These are phyloP conservation scores for Acanthiza pusilla DNA, from an alignment of 2,797 vertebrate species.

Conservation along the genomic window DNA sequence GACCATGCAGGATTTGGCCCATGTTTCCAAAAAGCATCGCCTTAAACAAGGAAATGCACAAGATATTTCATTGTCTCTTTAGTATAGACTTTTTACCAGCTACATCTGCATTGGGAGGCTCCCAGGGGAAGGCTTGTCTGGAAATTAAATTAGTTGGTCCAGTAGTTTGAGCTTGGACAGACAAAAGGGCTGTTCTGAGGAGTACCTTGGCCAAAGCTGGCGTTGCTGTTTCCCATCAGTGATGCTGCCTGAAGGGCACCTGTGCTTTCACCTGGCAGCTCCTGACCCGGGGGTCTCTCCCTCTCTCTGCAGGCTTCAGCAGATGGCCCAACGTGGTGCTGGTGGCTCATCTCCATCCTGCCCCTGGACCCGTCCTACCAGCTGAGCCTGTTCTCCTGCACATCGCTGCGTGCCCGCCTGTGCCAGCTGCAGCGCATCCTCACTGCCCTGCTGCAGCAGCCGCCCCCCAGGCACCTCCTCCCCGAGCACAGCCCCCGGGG, in stretches of 20 bases:
- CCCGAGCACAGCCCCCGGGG: background rate
- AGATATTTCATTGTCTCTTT: background rate
- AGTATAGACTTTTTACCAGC: background rate
- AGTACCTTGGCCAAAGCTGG: background rate
- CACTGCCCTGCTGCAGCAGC: conserved; percentile 82
- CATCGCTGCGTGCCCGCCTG: conserved; percentile 82
- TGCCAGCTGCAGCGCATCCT: conserved; percentile 83
- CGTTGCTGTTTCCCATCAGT: background rate
- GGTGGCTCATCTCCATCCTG: conserved; percentile 90
- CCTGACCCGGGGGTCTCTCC: background rate
- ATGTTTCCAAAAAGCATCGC: background rate
- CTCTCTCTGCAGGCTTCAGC: conserved; percentile 73
- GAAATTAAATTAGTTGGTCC: background rate
- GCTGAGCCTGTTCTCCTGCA: conserved; percentile 83
- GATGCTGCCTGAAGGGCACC: fast-evolving
- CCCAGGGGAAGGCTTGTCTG: background rate
- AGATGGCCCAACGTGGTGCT: conserved; percentile 88
- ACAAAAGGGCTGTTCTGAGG: background rate
- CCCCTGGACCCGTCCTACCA: conserved; percentile 86
- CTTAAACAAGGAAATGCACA: background rate
- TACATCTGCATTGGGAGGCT: background rate
- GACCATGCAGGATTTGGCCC: background rate
- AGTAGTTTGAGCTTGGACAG: background rate
- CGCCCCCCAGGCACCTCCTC: background rate
- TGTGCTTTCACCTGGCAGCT: fast-evolving